Evolutionary conservation across 2,888 invertebrate species (phyloP).

Genomic region (Drosophila suboccidentalis): DNA sequence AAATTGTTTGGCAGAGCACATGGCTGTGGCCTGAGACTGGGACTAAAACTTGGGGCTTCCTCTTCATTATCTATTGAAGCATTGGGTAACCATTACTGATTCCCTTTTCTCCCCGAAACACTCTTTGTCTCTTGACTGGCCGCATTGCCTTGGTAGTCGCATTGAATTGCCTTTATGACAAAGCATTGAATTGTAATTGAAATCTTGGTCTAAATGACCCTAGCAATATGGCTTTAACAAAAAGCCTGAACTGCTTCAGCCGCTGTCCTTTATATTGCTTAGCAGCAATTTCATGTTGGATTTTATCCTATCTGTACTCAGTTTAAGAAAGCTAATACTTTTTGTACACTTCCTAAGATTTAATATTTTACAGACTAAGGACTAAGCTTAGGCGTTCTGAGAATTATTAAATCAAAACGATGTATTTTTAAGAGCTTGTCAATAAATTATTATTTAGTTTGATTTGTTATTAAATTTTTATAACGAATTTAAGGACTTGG

Average conservation of each 20-base stretch:
- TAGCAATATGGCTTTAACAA: conserved; percentile 19
- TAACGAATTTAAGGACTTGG: too few relatives aligned
- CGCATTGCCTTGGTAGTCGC: conserved; percentile 36
- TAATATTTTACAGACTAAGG: too few relatives aligned
- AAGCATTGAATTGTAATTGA: conserved; percentile 67
- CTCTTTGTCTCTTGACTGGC: conserved; percentile 14
- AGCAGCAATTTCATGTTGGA: neutral
- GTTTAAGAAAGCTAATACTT: neutral
- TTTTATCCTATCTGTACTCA: neutral
- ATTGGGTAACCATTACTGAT: conserved; percentile 39
- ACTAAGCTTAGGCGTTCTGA: too few relatives aligned
- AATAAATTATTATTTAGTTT: too few relatives aligned
- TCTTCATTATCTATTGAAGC: conserved; percentile 70
- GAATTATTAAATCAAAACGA: too few relatives aligned
- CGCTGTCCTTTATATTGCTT: neutral
- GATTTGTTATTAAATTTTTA: too few relatives aligned
- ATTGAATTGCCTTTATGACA: conserved; percentile 55
- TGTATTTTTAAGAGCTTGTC: too few relatives aligned
- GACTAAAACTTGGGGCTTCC: conserved; percentile 55
- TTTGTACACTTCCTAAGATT: neutral
- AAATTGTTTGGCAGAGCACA: conserved; percentile 59
- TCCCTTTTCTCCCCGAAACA: neutral
- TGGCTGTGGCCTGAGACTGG: conserved; percentile 5
- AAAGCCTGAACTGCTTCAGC: neutral
- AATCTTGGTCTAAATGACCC: conserved; percentile 38